A percentile compares a stretch with the other conserved stretches of the same genome.
Evolutionary conservation across 1,140 invertebrate species (phyloP).

Genomic region (Cyclargus thomasi): DNA sequence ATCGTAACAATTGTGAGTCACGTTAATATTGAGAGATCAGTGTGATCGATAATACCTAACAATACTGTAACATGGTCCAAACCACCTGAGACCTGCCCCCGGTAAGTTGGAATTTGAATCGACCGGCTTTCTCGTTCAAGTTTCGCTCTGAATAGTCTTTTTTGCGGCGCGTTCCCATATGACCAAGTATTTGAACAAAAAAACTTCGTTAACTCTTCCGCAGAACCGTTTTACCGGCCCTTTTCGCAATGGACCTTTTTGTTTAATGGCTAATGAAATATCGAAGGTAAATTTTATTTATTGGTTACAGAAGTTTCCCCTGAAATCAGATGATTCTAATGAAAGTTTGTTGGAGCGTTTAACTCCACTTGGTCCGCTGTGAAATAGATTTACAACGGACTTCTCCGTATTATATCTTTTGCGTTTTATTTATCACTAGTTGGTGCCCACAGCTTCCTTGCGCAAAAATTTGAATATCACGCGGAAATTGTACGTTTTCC

Average conservation of each 20-base stretch:
- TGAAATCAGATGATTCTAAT: neutral
- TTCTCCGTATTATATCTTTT: neutral
- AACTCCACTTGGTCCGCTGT: neutral
- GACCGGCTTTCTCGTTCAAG: slow-evolving; percentile 1
- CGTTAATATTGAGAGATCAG: neutral
- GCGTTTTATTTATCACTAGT: neutral
- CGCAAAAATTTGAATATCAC: too few relatives aligned
- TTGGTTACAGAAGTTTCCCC: neutral
- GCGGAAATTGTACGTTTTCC: too few relatives aligned
- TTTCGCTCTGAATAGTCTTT: slow-evolving; percentile 11
- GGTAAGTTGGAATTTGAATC: slow-evolving; percentile 6
- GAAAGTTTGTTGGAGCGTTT: neutral
- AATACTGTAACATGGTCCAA: slow-evolving; percentile 4
- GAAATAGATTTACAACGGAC: neutral
- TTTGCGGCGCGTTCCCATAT: slow-evolving; percentile 3
- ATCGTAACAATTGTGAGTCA: slow-evolving; percentile 1
- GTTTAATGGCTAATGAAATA: neutral
- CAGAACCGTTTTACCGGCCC: neutral
- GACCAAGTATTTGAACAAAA: slow-evolving; percentile 15
- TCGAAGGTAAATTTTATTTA: neutral
- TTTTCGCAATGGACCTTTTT: neutral
- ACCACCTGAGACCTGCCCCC: neutral
- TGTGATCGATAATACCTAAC: neutral
- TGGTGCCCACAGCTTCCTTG: too few relatives aligned
- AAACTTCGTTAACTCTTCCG: slow-evolving; percentile 3